Base-by-base conservation (phyloP, 1,140 invertebrate species). In the Plectrocnemia conspersa region DNA sequence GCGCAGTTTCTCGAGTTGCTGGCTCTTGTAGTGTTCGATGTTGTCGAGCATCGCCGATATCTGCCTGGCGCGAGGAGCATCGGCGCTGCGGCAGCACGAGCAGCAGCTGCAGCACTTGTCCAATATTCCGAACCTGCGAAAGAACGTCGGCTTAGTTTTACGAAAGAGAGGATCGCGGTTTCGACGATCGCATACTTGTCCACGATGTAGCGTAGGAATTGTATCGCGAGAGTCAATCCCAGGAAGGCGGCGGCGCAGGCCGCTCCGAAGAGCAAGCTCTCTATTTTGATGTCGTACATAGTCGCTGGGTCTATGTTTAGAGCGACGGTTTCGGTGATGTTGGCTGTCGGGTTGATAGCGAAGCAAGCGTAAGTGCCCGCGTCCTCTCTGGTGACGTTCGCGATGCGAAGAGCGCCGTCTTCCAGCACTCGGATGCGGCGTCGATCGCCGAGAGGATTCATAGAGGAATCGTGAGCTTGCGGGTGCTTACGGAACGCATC, bases 301-400 rank as follows among this genome's bases (percentile, higher is more conserved):
- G 86, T 88, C 63, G 86, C 81, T 2, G 86, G 86, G 70, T 91
- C 87, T 67, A 91, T 84, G 58, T 83, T 84, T 7, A 92, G 73
- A 21, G 82, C 79, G 16, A 91, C 79, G 64, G 81, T 81, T 6
- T 79, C 77, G 4, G 86, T 88, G 2, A 80, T 70, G 67, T 91
- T 93, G 24, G 84, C 84, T 41, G 87, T 77, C 9, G 88, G 82
- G 73, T 93, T 95, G 52, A 83, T 82, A 11, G 89, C 91, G 64
- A 85, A 84, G 67, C 93, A 97, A 29, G 83, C 81, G 71, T 95
- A 97, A 29, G 82, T 73, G n/a, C 93, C 93, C 59, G 86, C 85
- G 71, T 95, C 91, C 52, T 82, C 77, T 52, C 90, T 78, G 16
- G 75, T 78, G 23, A 80, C 75, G 61, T 80, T 75, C 24, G 69